These are phyloP conservation scores for Aricia agestis DNA, from an alignment of 1,140 invertebrate species.

Conservation along the genomic window DNA sequence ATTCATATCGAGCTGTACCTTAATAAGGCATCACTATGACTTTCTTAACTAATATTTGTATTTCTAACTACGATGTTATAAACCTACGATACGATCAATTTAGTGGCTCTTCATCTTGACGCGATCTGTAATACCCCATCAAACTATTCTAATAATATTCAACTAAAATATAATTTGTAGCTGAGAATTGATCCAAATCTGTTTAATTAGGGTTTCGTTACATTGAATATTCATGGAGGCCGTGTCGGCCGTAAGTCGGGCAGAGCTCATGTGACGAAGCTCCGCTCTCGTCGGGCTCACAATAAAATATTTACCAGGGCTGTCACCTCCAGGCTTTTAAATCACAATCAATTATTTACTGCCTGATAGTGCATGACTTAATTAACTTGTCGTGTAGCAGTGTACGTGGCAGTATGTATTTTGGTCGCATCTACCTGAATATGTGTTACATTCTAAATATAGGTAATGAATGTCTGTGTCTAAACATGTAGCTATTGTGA, in stretches of 20 bases:
- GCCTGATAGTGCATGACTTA: neutral
- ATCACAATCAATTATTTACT: neutral
- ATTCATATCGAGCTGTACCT: too few species aligned
- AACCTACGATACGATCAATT: too few species aligned
- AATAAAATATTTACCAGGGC: constrained; percentile 38
- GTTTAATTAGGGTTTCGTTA: constrained; percentile 53
- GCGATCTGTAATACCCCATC: neutral
- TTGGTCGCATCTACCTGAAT: too few species aligned
- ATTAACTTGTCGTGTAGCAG: neutral
- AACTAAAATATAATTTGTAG: neutral
- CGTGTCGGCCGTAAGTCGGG: constrained; percentile 61
- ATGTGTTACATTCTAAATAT: too few species aligned
- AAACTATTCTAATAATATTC: neutral
- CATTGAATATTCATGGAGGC: constrained; percentile 67
- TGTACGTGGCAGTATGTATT: neutral
- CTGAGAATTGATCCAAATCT: constrained; percentile 39
- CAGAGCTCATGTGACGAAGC: constrained; percentile 51
- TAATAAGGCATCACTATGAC: too few species aligned
- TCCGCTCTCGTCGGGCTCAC: constrained; percentile 36
- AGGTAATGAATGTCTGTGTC: too few species aligned
- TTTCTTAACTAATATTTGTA: too few species aligned
- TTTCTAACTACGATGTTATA: too few species aligned
- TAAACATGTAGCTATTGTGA: too few species aligned
- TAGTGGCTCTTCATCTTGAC: too few species aligned
- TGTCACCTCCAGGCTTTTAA: constrained; percentile 23